phyloP scores from a whole-genome alignment of 2,797 vertebrate species.

The Nannoperca obscura region DNA sequence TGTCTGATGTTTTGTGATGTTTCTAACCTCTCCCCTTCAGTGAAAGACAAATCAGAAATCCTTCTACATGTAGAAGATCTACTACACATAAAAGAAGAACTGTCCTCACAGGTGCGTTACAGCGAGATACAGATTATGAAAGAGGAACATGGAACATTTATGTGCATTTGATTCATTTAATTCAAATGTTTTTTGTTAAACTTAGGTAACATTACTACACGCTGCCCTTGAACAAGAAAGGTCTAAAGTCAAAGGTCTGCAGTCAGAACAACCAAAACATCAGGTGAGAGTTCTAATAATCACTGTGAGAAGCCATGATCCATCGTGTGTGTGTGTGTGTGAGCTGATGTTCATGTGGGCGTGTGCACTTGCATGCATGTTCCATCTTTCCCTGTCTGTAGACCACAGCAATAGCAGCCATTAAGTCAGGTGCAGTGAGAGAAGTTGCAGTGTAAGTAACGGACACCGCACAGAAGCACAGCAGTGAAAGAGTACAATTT shows the following conservation, averaged over 20 bases:
- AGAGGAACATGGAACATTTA: background rate
- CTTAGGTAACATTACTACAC: constrained; percentile 91
- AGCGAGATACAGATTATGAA: background rate
- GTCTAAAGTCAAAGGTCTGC: constrained; percentile 94
- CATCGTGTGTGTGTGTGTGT: constrained; percentile 3
- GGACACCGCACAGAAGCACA: constrained; percentile 5
- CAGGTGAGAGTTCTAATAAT: constrained; percentile 73
- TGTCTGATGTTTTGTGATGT: background rate
- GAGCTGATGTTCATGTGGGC: background rate
- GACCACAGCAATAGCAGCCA: constrained; percentile 11
- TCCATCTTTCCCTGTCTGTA: constrained; percentile 11
- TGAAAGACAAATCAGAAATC: constrained; percentile 98
- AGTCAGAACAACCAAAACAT: constrained; percentile 92
- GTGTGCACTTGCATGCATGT: constrained; percentile 1
- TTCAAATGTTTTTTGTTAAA: background rate
- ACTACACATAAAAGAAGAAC: constrained; percentile 93
- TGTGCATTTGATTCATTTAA: background rate
- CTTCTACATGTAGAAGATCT: constrained; percentile 94
- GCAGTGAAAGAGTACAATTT: background rate
- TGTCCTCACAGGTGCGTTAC: constrained; percentile 90
- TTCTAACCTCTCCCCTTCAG: constrained; percentile 74
- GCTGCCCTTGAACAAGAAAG: constrained; percentile 93
- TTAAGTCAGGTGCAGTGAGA: constrained; percentile 25
- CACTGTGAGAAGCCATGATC: background rate
- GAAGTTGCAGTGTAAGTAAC: constrained; percentile 23